Conservation (phyloP, 23 tunicate species). For the Ascidia mentula region DNA sequence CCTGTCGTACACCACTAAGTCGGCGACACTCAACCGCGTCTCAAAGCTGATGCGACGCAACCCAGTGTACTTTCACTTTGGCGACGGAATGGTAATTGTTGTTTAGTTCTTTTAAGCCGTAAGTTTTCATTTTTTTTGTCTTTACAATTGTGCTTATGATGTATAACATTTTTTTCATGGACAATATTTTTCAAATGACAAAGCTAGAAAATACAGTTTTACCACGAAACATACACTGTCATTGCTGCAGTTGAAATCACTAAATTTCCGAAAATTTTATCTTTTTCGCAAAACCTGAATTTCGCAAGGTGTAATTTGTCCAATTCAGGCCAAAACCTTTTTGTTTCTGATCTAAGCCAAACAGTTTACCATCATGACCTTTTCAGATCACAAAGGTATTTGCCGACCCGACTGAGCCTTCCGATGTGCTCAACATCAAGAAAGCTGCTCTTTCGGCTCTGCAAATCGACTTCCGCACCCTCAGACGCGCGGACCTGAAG, state of each 20-base stretch:
- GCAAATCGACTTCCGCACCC: slow-evolving; percentile 31
- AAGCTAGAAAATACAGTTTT: no score
- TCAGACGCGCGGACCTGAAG: neutral
- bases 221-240: no score
- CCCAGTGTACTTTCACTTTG: slow-evolving; percentile 28
- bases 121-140: neutral
- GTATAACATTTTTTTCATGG: no score
- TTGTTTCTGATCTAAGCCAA: no score
- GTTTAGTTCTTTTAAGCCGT: neutral
- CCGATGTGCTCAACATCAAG: slow-evolving; percentile 55
- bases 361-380: no score
- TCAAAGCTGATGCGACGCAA: slow-evolving; percentile 17
- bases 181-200: no score
- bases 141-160: neutral
- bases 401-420: slow-evolving; percentile 24
- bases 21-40: neutral
- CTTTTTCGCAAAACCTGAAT: no score
- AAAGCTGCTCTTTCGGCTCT: slow-evolving; percentile 45
- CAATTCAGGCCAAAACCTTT: no score
- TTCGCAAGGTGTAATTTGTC: no score
- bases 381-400: slow-evolving; percentile 41
- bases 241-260: no score
- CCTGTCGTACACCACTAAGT: slow-evolving; percentile 11
- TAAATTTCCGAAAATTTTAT: no score
- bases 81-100: slow-evolving; percentile 36